Evolutionary conservation across 1,140 invertebrate species (phyloP).

Genomic region (Ditylenchus dipsaci): DNA sequence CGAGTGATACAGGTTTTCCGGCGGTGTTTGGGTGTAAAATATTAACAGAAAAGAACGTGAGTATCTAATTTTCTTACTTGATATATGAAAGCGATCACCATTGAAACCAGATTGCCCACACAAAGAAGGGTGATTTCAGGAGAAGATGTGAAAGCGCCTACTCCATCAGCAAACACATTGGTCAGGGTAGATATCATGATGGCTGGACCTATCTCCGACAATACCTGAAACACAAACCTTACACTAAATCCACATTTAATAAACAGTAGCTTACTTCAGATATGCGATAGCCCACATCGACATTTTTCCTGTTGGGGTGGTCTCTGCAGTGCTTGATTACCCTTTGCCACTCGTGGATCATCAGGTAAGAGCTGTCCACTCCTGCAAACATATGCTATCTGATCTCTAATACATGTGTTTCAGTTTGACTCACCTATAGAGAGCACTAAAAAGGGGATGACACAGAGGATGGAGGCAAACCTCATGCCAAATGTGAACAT

Average conservation of each 20-base stretch:
- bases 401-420: neutral
- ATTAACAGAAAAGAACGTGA: no score
- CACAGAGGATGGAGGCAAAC: slow-evolving; percentile 55
- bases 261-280: slow-evolving; percentile 24
- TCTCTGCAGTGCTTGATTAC: slow-evolving; percentile 56
- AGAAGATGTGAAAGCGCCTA: slow-evolving; percentile 55
- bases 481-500: slow-evolving; percentile 52
- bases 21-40: no score
- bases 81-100: slow-evolving; percentile 53
- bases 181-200: slow-evolving; percentile 56
- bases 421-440: slow-evolving; percentile 39
- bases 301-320: slow-evolving; percentile 46
- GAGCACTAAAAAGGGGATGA: slow-evolving; percentile 56
- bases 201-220: slow-evolving; percentile 54
- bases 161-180: slow-evolving; percentile 54
- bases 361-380: slow-evolving; percentile 54
- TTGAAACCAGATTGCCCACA: slow-evolving; percentile 53
- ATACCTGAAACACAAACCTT: slow-evolving; percentile 31
- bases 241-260: no score
- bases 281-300: slow-evolving; percentile 48
- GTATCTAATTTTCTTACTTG: slow-evolving; percentile 32
- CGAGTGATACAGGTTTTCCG: no score
- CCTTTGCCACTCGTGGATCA: slow-evolving; percentile 58
- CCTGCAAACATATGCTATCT: slow-evolving; percentile 10
- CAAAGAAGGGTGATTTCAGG: slow-evolving; percentile 55